These are phyloP conservation scores for Emydocephalus ijimae DNA, from an alignment of 2,113 vertebrate species.

Conservation along the genomic window DNA sequence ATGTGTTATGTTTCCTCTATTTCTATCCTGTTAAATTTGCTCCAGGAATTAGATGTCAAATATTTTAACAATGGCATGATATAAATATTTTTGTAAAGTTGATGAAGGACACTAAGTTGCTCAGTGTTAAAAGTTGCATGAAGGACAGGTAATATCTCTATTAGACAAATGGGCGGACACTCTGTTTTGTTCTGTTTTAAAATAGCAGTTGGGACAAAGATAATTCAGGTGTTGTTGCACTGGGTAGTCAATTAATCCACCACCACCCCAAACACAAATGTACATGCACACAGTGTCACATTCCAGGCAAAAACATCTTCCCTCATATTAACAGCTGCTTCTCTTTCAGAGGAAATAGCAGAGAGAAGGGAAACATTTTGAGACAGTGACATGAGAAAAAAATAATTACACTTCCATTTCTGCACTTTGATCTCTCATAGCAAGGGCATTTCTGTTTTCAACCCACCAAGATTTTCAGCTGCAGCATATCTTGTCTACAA, in stretches of 20 bases:
- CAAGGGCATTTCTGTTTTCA: background rate
- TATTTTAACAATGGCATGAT: background rate
- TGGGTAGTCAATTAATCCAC: background rate
- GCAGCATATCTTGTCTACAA: background rate
- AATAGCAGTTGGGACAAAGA: background rate
- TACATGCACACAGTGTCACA: background rate
- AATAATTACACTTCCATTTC: background rate
- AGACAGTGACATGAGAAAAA: background rate
- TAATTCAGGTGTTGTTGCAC: background rate
- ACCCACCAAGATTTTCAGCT: background rate
- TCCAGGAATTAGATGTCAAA: background rate
- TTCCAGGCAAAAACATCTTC: background rate
- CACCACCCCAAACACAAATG: background rate
- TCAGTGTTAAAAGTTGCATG: background rate
- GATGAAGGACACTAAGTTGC: background rate
- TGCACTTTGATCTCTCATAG: background rate
- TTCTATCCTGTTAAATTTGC: background rate
- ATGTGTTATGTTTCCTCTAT: background rate
- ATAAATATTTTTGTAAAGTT: background rate
- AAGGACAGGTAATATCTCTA: background rate
- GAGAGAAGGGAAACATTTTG: background rate
- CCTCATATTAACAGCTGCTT: background rate
- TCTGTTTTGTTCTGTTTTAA: background rate
- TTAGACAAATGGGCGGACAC: background rate
- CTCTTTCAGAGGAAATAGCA: background rate